Evolutionary conservation across 1,140 invertebrate genomes (phyloP), one percentile per base, ranked within the genome.

Genomic region (Lethrus apterus): DNA sequence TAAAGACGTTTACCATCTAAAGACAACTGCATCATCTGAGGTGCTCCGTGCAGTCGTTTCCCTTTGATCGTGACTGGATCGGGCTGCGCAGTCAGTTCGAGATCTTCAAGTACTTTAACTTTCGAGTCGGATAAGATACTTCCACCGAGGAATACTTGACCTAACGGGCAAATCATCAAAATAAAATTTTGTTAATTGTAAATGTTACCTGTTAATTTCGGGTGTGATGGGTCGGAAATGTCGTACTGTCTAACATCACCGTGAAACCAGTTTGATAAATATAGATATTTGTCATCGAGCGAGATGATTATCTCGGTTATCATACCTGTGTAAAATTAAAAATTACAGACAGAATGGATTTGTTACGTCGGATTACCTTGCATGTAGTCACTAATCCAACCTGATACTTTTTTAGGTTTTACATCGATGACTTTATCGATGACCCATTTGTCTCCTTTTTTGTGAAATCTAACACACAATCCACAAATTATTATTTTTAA

Each of bases 11-110:
- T 90, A 1, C 95, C 95, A 70, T 98, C 95, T 33, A 98, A 68
- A 53, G 91, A 96, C 0, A 98, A 68, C 63, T 98, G 95, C 33
- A 98, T 63, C 95, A 99, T 99, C 68, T 99, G 95, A 0, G 93
- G 89, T 1, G 82, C 80, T 10, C 92, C 95, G 35, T 83, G 70
- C 4, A 98, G 65, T 31, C 74, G 72, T 45, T 81, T 81, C 1
- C 85, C 89, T 64, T 94, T 91, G 0, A 98, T 66, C 47, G 70
- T 70, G 2, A 84, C 68, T 0, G 84, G 81, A 43, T 82, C 64
- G 1, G 86, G 86, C 59, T 80, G 78, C 33, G 76, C 70, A 69
- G 67, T 71, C 2, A 86, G 61, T 68, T 94, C 88, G 24, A 69
- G 64, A 62, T 95, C 90, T 50, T 86, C 73, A 7, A 82, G 60